Conservation (phyloP, 2,888 invertebrate species). For the Pyrrhosoma nymphula region DNA sequence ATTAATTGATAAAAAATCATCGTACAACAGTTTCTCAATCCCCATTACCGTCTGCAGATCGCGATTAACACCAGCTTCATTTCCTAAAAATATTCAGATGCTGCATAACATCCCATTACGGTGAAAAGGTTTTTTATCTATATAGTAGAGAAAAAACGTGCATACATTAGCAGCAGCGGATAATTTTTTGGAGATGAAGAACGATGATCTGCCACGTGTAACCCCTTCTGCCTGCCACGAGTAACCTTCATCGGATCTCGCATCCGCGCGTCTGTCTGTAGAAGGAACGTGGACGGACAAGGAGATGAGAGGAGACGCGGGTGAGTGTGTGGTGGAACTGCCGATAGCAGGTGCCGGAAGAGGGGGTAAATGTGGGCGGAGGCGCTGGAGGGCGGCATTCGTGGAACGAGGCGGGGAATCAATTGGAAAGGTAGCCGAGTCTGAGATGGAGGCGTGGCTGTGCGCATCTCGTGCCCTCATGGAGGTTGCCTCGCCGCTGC, state of each 20-base stretch:
- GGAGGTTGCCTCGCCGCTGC: too few species aligned
- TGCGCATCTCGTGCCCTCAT: background rate
- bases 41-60: too few species aligned
- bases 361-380: background rate
- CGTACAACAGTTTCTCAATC: too few species aligned
- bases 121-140: background rate
- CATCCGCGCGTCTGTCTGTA: background rate
- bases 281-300: background rate
- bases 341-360: background rate
- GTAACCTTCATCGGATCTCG: background rate
- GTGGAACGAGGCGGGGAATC: background rate
- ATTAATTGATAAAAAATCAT: too few species aligned
- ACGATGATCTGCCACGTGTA: background rate
- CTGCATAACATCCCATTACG: too few species aligned
- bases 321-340: background rate
- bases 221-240: background rate
- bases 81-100: too few species aligned
- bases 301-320: background rate
- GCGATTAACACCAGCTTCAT: too few species aligned
- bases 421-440: constrained; percentile 16
- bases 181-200: background rate
- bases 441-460: background rate
- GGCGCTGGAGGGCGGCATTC: background rate
- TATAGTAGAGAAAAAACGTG: background rate
- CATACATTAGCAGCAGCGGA: background rate